Percentiles rank a stretch among this genome's conserved stretches.
Conservation (phyloP, 2,888 invertebrate species). For the Trachelus troglodyta region DNA sequence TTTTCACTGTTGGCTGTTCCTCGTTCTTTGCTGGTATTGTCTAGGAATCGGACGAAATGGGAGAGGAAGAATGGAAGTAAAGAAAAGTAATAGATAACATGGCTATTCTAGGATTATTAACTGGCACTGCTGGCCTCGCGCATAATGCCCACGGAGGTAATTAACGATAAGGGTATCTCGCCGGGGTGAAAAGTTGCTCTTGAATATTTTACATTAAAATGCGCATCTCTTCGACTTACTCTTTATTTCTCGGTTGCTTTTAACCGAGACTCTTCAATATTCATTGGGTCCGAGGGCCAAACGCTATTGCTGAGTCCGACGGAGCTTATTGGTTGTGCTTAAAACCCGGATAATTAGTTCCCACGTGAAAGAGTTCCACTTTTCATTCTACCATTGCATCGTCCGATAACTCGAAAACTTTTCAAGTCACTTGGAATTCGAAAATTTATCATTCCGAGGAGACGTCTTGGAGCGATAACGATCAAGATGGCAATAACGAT, state of each 20-base stretch:
- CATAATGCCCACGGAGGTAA: background rate
- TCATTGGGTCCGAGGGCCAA: background rate
- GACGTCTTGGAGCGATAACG: background rate
- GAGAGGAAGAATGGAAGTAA: background rate
- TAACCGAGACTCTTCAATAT: background rate
- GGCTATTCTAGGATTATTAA: background rate
- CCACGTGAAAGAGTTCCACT: background rate
- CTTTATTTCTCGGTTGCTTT: background rate
- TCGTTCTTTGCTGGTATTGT: background rate
- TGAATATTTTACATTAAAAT: slow-evolving; percentile 7
- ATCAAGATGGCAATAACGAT: background rate
- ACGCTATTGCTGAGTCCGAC: background rate
- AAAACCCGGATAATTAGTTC: background rate
- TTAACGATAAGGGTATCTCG: background rate
- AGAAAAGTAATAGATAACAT: background rate
- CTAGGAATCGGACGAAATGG: background rate
- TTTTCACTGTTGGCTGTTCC: background rate
- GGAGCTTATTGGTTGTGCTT: background rate
- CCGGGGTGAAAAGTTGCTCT: background rate
- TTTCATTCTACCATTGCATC: background rate
- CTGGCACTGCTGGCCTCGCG: background rate
- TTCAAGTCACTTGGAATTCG: background rate
- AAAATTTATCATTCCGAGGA: background rate
- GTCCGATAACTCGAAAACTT: background rate
- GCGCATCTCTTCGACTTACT: background rate